Conservation (phyloP, 2,797 vertebrate genomes). For the Darevskia mixta region DNA sequence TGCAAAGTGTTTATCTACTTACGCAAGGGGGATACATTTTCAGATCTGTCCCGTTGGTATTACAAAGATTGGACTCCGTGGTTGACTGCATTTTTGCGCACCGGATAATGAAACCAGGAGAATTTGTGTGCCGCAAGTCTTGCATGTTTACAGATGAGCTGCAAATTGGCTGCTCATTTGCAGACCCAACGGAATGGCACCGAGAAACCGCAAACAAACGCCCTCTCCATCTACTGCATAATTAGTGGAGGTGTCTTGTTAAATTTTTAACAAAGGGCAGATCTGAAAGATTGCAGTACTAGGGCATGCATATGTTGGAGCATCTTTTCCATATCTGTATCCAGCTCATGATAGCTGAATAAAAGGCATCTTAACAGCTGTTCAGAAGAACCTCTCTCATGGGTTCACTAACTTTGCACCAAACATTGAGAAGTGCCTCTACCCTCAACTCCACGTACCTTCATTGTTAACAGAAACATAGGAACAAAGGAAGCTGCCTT, state of each 20-base stretch:
- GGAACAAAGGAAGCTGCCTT: too few species aligned
- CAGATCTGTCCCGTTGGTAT: conserved; percentile 49
- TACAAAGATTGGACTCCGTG: conserved; percentile 51
- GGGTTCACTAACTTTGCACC: neutral
- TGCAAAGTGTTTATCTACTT: conserved; percentile 52
- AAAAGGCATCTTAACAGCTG: neutral
- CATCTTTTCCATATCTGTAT: neutral
- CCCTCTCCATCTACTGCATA: neutral
- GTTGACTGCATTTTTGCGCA: conserved; percentile 20
- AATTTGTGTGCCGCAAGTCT: conserved; percentile 1
- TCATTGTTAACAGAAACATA: too few species aligned
- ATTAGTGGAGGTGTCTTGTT: too few species aligned
- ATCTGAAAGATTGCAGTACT: neutral
- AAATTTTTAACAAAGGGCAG: neutral
- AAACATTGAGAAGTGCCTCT: too few species aligned
- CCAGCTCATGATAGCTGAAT: neutral
- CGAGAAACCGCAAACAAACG: neutral
- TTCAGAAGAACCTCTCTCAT: neutral
- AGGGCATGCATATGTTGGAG: neutral
- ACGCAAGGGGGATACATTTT: conserved; percentile 62
- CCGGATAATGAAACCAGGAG: conserved; percentile 50
- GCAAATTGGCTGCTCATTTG: conserved; percentile 38
- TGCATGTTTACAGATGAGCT: conserved; percentile 41
- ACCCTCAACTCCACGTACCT: too few species aligned
- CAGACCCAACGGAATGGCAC: neutral